A percentile compares a stretch with the other conserved stretches of the same genome.
These are phyloP conservation scores for Bugula neritina DNA, from an alignment of 2,888 invertebrate genomes.

Conservation along the genomic window DNA sequence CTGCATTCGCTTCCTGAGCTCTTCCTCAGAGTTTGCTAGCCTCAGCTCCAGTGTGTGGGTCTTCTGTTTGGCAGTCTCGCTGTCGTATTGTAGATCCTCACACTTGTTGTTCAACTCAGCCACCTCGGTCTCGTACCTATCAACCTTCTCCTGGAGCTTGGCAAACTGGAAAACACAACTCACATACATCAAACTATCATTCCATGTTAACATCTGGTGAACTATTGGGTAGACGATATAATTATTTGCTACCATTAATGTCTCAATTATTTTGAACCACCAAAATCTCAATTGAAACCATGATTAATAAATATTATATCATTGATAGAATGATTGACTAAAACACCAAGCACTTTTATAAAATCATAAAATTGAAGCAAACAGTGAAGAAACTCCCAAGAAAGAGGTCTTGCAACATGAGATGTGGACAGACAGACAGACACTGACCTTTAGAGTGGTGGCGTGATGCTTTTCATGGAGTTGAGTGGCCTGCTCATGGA, in stretches of 20 bases:
- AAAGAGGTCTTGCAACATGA: too few species aligned
- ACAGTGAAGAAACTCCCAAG: too few species aligned
- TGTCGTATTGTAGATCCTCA: constrained; percentile 77
- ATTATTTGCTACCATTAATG: too few species aligned
- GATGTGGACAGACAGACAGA: too few species aligned
- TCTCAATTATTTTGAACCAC: too few species aligned
- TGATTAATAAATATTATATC: neutral
- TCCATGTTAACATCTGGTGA: too few species aligned
- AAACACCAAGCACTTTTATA: too few species aligned
- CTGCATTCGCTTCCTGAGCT: constrained; percentile 27
- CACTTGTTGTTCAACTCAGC: constrained; percentile 92
- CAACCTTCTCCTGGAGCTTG: constrained; percentile 65
- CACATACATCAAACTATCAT: neutral
- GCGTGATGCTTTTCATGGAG: constrained; percentile 88
- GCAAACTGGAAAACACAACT: constrained; percentile 60
- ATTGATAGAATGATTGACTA: neutral
- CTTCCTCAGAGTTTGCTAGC: constrained; percentile 27
- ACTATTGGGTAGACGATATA: too few species aligned
- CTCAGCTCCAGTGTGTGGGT: constrained; percentile 58
- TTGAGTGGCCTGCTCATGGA: constrained; percentile 84
- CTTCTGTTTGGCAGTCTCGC: constrained; percentile 59
- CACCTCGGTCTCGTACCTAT: constrained; percentile 84
- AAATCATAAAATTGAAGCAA: too few species aligned
- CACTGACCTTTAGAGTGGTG: constrained; percentile 70
- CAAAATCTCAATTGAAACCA: too few species aligned